Evolutionary conservation across 2,797 vertebrate genomes (phyloP), one percentile per base, ranked within the genome.

Genomic region (Spizella passerina): DNA sequence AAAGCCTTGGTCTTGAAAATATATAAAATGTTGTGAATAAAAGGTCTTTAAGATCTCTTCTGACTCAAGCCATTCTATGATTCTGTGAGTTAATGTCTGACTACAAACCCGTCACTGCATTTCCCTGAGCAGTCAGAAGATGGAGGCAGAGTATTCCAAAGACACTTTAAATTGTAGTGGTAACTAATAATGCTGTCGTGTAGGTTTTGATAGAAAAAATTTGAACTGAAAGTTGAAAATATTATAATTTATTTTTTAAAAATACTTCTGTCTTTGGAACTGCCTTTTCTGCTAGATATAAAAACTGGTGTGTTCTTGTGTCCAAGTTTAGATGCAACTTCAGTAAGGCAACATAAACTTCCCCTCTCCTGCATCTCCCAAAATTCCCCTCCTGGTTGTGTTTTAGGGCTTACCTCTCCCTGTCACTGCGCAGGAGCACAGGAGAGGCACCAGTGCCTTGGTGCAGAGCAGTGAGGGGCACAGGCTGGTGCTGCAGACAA

Each of bases 121-220:
- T 96, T 89, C 82, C 68, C 75, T 63, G 19, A 78, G 20, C 46
- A 63, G 78, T 87, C 92, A 92, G 86, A 85, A 96, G 92, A 63
- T 94, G 95, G 93, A 80, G 86, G 27, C 50, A 83, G 80, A 86
- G 88, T 50, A 85, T 86, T 34, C 76, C 43, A 17, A 64, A 73
- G 43, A 26, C 24, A 16, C 4, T 64, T 55, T 6, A 69, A n/a
- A 26, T 50, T 11, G 19, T 3, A 6, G 19, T 41, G 30, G 30
- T 56, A 36, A 63, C 8, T 61, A 52, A 57, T 12, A 32, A 23
- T 5, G 20, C 14, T 38, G 27, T 41, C 9, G 14, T 47, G 19
- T n/a, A 9, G 13, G 12, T 61, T 34, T 34, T 60, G 16, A 16
- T 9, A 20, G 23, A 12, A 83, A 92, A 89, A 14, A 12, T 1